These are phyloP conservation scores for Idaea biselata DNA, from an alignment of 2,888 invertebrate species.

Conservation along the genomic window DNA sequence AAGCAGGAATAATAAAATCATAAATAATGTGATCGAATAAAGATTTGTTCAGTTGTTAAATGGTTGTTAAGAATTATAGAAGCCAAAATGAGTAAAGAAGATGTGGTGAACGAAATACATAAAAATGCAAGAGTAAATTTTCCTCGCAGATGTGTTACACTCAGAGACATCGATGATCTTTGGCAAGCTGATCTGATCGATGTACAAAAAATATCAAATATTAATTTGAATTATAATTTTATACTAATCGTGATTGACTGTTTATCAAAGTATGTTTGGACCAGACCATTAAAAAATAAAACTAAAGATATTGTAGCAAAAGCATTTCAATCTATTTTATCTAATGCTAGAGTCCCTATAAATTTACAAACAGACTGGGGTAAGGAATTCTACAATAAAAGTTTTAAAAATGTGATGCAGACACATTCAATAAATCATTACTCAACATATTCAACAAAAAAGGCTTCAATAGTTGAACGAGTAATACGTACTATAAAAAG, in stretches of 20 bases:
- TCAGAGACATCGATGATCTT: conserved; percentile 51
- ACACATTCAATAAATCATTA: conserved; percentile 31
- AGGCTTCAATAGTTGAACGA: conserved; percentile 23
- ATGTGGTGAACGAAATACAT: conserved; percentile 11
- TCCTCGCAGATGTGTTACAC: conserved; percentile 24
- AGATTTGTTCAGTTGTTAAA: conserved; percentile 11
- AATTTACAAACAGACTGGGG: conserved; percentile 29
- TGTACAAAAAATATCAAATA: conserved; percentile 16
- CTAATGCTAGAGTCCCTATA: conserved; percentile 6
- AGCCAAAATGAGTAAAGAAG: conserved; percentile 21
- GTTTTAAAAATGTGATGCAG: conserved; percentile 31
- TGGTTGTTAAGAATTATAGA: conserved; percentile 11
- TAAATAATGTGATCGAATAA: conserved; percentile 7
- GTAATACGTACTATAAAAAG: conserved; percentile 9
- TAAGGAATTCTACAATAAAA: conserved; percentile 32
- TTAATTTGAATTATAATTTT: conserved; percentile 1
- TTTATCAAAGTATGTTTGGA: no score
- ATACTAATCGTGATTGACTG: neutral
- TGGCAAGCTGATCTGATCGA: conserved; percentile 60
- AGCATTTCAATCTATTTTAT: no score
- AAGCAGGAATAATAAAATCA: conserved; percentile 13
- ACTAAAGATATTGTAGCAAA: no score
- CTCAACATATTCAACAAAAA: conserved; percentile 17
- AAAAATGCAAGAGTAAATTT: neutral
- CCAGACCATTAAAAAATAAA: no score